Base-by-base conservation (phyloP, 2,888 invertebrate species). In the Onchidella celtica region DNA sequence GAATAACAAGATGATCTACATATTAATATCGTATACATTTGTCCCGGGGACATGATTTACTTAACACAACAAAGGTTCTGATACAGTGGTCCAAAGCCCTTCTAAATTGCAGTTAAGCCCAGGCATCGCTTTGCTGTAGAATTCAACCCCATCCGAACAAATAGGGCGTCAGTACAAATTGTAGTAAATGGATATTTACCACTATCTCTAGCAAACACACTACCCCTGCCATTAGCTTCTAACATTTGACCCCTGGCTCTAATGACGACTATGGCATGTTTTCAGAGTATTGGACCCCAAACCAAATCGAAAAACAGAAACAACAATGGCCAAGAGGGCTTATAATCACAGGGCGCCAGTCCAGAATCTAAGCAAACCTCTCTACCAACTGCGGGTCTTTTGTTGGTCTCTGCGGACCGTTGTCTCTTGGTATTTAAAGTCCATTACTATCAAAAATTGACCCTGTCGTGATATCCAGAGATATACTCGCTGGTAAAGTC, bases 241-340 rank as follows among this genome's bases (percentile, higher is more conserved):
- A 61, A 61, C 61, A 61, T 61, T 61, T 61, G 61, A 61, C 61
- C 61, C n/a, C 11, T 61, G n/a, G 27, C n/a, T 27, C 61, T 27
- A 61, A 61, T 24, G 27, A 61, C 27, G 61, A 21, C 61, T 27
- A 9, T 32, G 27, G 24, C 24, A 63, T 6, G 29, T 32, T 29
- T 36, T 27, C 61, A 6, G 24, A 61, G 24, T 2, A 61, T 9
- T 38, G 27, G 40, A 40, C 63, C 27, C 24, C 2, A 21, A n/a
- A 38, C 40, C 14, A n/a, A 47, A 40, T 63, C 21, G 61, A 63
- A 38, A 75, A 75, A 75, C 75, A 75, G 14, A 27, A 1, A 3
- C 21, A 47, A 75, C 63, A 63, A 75, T 38, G 47, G 47, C 27
- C 61, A 29, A 29, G 27, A n/a, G 29, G 27, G 32, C 17, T 6